Conservation (phyloP, 2,113 vertebrate genomes). For the Silurus asotus region DNA sequence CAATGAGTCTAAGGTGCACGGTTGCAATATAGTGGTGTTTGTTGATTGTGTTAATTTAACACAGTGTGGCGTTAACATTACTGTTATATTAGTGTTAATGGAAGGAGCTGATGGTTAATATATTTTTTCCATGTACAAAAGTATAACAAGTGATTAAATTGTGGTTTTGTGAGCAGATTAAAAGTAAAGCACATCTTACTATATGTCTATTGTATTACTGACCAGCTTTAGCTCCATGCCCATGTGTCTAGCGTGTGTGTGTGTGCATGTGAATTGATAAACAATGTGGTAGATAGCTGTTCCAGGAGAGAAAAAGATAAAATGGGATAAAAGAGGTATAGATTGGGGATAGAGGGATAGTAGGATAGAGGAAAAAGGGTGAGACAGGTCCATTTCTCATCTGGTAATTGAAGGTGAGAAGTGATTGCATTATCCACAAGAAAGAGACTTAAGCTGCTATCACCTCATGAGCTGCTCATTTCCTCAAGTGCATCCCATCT, state of each 20-base stretch:
- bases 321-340: constrained; percentile 4
- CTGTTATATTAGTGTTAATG: too few relatives aligned
- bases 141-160: neutral
- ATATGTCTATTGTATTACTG: neutral
- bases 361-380: constrained; percentile 15
- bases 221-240: constrained; percentile 18
- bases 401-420: constrained; percentile 80
- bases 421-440: constrained; percentile 77
- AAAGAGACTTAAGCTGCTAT: constrained; percentile 72
- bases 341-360: neutral
- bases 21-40: too few relatives aligned
- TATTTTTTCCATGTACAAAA: neutral
- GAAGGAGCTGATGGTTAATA: too few relatives aligned
- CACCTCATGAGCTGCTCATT: constrained; percentile 74
- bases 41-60: too few relatives aligned
- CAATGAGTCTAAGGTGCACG: too few relatives aligned
- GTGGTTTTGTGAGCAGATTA: neutral
- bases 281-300: neutral
- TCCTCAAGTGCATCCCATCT: constrained; percentile 74
- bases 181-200: neutral
- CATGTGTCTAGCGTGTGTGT: neutral
- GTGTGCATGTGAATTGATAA: neutral
- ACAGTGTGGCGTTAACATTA: too few relatives aligned
- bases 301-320: neutral
- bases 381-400: constrained; percentile 63